phyloP scores from a whole-genome alignment of 1,140 invertebrate genomes.

The Zaprionus nigranus region DNA sequence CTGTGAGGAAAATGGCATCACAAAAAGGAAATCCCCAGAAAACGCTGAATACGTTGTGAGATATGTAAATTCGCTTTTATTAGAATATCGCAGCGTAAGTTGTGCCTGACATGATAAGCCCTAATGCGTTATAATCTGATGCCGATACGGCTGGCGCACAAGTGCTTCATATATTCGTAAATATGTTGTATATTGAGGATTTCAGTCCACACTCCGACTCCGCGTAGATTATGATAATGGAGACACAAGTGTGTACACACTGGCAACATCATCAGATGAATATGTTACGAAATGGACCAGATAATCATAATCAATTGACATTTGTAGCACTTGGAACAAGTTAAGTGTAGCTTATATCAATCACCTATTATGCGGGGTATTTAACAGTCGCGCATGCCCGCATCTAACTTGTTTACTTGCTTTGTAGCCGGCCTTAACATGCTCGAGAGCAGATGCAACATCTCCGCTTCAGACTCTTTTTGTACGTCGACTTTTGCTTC shows the following conservation, averaged over 20 bases:
- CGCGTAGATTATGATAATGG: neutral
- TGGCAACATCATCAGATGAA: slow-evolving; percentile 1
- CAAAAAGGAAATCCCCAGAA: slow-evolving; percentile 14
- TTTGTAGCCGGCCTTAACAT: slow-evolving; percentile 55
- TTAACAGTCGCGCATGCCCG: slow-evolving; percentile 2
- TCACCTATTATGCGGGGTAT: neutral
- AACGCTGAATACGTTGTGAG: slow-evolving; percentile 31
- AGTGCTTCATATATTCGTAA: slow-evolving; percentile 33
- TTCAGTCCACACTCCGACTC: neutral
- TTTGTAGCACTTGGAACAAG: slow-evolving; percentile 7
- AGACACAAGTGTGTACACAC: slow-evolving; percentile 1
- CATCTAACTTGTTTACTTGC: slow-evolving; percentile 23
- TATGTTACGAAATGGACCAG: neutral
- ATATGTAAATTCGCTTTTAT: slow-evolving; percentile 76
- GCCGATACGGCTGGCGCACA: slow-evolving; percentile 64
- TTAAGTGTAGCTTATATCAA: slow-evolving; percentile 2
- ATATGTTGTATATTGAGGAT: neutral
- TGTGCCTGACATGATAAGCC: slow-evolving; percentile 58
- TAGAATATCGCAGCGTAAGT: slow-evolving; percentile 54
- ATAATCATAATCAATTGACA: slow-evolving; percentile 10
- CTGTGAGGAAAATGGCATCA: slow-evolving; percentile 27
- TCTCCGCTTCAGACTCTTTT: slow-evolving; percentile 39
- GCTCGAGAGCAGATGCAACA: slow-evolving; percentile 51
- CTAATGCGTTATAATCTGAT: slow-evolving; percentile 75
- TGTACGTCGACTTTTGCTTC: slow-evolving; percentile 62